Evolutionary conservation across 2,888 invertebrate genomes (phyloP).

Genomic region (Epistrophe grossulariae): DNA sequence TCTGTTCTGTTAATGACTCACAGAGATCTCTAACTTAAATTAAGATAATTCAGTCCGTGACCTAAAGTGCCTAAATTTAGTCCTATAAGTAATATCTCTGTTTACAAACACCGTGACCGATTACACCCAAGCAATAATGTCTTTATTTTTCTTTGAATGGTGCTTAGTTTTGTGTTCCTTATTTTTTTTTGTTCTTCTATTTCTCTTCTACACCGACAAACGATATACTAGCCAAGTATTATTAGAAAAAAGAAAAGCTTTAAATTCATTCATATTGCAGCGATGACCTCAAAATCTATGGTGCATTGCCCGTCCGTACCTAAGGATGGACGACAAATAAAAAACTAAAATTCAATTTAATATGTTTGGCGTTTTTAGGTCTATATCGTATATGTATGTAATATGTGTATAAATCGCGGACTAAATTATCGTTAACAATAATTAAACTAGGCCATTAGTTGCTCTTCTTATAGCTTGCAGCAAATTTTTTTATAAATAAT

Average conservation of each 20-base stretch:
- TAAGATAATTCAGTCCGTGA: constrained; percentile 68
- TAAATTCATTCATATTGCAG: constrained; percentile 78
- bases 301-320: constrained; percentile 50
- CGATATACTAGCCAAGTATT: constrained; percentile 26
- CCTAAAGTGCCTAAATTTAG: constrained; percentile 74
- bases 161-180: constrained; percentile 32
- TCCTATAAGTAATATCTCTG: constrained; percentile 63
- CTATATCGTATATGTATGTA: constrained; percentile 47
- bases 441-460: constrained; percentile 49
- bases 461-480: constrained; percentile 29
- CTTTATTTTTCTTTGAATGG: constrained; percentile 28
- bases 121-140: constrained; percentile 52
- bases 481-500: constrained; percentile 38
- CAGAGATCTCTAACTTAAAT: constrained; percentile 28
- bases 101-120: constrained; percentile 44
- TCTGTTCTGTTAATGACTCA: constrained; percentile 41
- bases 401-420: constrained; percentile 60
- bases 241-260: constrained; percentile 67
- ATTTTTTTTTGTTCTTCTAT: constrained; percentile 28
- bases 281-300: constrained; percentile 53
- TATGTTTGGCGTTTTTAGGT: constrained; percentile 48
- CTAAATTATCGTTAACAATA: constrained; percentile 55
- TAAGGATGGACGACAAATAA: constrained; percentile 33
- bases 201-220: background rate
- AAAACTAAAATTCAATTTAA: constrained; percentile 32